These are phyloP conservation scores for Nomada flava DNA, from an alignment of 2,888 invertebrate genomes.

Conservation along the genomic window DNA sequence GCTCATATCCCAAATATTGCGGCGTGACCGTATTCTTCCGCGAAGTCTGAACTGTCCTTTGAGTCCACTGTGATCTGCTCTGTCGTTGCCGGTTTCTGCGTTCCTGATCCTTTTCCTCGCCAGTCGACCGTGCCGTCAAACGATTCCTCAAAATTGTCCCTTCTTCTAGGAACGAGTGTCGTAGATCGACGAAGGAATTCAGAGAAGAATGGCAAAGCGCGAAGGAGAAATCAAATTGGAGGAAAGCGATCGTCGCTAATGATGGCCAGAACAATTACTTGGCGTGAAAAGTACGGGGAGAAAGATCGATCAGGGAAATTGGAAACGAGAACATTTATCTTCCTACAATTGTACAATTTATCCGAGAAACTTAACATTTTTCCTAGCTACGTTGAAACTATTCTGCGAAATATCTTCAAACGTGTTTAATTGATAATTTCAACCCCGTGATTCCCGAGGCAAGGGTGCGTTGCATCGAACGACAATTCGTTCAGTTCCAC, in stretches of 20 bases:
- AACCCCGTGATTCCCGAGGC: not conserved
- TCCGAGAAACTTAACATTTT: no score
- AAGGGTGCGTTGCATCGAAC: no score
- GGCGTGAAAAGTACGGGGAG: not conserved
- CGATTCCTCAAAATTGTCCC: constrained; percentile 25
- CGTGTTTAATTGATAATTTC: no score
- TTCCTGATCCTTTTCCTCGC: not conserved
- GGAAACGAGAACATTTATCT: not conserved
- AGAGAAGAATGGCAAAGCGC: not conserved
- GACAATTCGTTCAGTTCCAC: no score
- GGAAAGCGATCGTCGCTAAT: constrained; percentile 5
- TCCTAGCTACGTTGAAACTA: no score
- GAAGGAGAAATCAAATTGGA: not conserved
- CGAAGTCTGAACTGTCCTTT: constrained; percentile 8
- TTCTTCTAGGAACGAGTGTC: not conserved
- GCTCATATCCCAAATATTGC: constrained; percentile 39
- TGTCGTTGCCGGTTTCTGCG: constrained; percentile 8
- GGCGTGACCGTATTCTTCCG: constrained; percentile 1
- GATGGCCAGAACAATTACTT: not conserved
- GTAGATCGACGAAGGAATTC: constrained; percentile 8
- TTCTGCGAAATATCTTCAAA: no score
- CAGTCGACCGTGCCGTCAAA: constrained; percentile 27
- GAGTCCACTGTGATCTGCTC: not conserved
- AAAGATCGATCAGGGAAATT: not conserved
- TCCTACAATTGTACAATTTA: no score